Evolutionary conservation across 2,113 vertebrate genomes (phyloP).

Genomic region (Menidia beryllina): DNA sequence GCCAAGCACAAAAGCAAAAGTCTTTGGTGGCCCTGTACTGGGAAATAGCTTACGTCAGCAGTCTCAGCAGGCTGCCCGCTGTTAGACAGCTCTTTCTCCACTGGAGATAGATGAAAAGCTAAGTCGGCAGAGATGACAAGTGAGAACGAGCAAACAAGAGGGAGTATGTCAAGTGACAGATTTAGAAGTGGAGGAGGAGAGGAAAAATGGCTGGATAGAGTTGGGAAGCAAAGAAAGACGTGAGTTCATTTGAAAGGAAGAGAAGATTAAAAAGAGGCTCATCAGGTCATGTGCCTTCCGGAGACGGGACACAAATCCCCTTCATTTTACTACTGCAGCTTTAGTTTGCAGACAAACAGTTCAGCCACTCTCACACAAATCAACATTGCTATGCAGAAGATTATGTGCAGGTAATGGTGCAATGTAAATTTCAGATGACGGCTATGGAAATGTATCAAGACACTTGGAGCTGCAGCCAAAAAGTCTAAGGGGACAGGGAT

Average conservation of each 20-base stretch:
- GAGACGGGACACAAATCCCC: slow-evolving; percentile 32
- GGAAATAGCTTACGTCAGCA: slow-evolving; percentile 56
- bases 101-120: slow-evolving; percentile 57
- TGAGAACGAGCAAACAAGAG: slow-evolving; percentile 24
- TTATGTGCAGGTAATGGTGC: slow-evolving; percentile 1
- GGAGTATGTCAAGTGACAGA: slow-evolving; percentile 2
- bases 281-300: slow-evolving; percentile 37
- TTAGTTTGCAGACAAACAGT: slow-evolving; percentile 8
- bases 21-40: slow-evolving; percentile 22
- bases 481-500: neutral
- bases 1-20: slow-evolving; percentile 31
- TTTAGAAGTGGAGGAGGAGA: slow-evolving; percentile 21
- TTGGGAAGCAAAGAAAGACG: slow-evolving; percentile 7
- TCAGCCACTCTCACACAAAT: neutral
- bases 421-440: slow-evolving; percentile 24
- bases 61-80: slow-evolving; percentile 29
- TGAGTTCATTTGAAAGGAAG: slow-evolving; percentile 53
- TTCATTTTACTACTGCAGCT: slow-evolving; percentile 9
- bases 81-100: slow-evolving; percentile 19
- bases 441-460: slow-evolving; percentile 20
- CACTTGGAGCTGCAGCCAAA: slow-evolving; percentile 29
- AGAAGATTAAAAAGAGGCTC: slow-evolving; percentile 49
- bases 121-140: slow-evolving; percentile 34
- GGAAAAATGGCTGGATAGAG: slow-evolving; percentile 2
- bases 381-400: slow-evolving; percentile 3